Conservation (phyloP, 2,888 invertebrate species). For the Ochlodes sylvanus region DNA sequence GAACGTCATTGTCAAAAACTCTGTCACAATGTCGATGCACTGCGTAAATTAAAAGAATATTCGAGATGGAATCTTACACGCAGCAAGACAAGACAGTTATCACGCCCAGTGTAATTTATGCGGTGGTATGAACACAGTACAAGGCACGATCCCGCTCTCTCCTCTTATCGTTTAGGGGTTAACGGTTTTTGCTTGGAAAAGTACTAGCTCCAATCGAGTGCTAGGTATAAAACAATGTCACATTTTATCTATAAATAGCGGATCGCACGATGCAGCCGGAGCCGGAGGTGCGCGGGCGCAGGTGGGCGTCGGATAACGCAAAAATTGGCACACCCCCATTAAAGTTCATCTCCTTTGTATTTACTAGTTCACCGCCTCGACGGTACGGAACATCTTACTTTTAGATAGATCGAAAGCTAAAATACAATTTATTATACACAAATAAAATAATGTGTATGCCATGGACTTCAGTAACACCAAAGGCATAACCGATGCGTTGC, state of each 20-base stretch:
- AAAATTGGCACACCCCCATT: slow-evolving; percentile 69
- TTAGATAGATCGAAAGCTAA: too few relatives aligned
- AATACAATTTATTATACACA: too few relatives aligned
- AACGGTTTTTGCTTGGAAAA: slow-evolving; percentile 80
- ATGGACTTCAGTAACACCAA: too few relatives aligned
- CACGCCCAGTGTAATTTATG: slow-evolving; percentile 31
- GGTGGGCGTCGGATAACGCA: slow-evolving; percentile 50
- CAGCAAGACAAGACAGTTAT: slow-evolving; percentile 30
- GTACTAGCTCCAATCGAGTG: slow-evolving; percentile 64
- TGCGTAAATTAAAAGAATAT: slow-evolving; percentile 24
- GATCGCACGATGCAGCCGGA: slow-evolving; percentile 57
- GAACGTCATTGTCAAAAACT: too few relatives aligned
- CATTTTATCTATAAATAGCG: slow-evolving; percentile 72
- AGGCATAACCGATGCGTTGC: too few relatives aligned
- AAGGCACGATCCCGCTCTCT: slow-evolving; percentile 51
- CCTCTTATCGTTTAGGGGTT: slow-evolving; percentile 68
- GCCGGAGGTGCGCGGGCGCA: slow-evolving; percentile 53
- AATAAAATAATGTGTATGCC: too few relatives aligned
- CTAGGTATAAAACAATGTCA: slow-evolving; percentile 75
- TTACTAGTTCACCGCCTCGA: too few relatives aligned
- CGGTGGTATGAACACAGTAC: slow-evolving; percentile 22
- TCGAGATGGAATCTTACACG: slow-evolving; percentile 24
- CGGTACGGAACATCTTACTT: too few relatives aligned
- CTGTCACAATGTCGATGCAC: slow-evolving; percentile 3
- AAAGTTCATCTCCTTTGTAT: slow-evolving; percentile 41